Base-by-base conservation (phyloP, 2,113 vertebrate species). In the Oenanthe oenanthe region DNA sequence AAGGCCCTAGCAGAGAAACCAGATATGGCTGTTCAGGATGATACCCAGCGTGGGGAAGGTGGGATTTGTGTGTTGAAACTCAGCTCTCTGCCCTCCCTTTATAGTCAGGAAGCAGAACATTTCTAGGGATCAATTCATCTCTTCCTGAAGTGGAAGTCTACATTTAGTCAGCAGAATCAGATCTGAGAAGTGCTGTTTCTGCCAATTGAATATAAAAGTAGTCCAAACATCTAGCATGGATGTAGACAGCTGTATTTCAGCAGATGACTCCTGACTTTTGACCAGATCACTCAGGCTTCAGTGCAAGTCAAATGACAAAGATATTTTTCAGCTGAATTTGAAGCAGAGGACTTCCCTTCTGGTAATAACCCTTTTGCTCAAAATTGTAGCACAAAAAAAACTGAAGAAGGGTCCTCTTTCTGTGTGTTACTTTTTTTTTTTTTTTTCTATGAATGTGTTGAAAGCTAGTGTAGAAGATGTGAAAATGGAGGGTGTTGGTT, bases 151-250 rank as follows among this genome's bases (percentile, higher is more conserved):
- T 88, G 40, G 67, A 88, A 94, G 79, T 60, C 75, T 90, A 83
- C 76, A 8, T 86, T 92, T 80, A 88, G 83, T 93, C 82, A 88
- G 75, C 92, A 94, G 79, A 95, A 90, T 85, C 67, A 76, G 67
- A 77, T 77, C 88, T 88, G 74, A 83, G 91, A 86, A 93, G 56
- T 56, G 72, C 31, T 60, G 68, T 68, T 92, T 86, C 62, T 97
- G 92, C 85, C 77, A 85, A 4, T 3, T 80, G 68, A 73, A 66
- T 92, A 47, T 45, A 85, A 83, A 94, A 66, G 90, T 75, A 85
- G 74, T 68, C 57, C 62, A 70, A 82, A 90, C 24, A 88, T 71
- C 32, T 70, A 86, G 43, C 25, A 11, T 56, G 68, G 47, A 38
- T 86, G 61, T 77, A 88, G 83, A 60, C 56, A 77, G 51, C 63